Base-by-base conservation (phyloP, 2,797 vertebrate species). In the Poecilia gillii region DNA sequence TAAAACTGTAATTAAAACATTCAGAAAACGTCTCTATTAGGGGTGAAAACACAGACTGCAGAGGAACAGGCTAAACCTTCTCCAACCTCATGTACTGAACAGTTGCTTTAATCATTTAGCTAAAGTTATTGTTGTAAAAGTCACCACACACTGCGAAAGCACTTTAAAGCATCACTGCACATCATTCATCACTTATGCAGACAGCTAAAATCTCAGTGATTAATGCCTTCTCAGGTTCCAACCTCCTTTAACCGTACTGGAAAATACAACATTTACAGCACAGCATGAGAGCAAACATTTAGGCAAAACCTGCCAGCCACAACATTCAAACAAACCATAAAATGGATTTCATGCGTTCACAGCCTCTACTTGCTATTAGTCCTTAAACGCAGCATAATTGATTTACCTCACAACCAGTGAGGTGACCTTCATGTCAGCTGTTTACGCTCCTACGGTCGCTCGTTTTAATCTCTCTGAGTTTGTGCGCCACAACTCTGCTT, bases 291-390 rank as follows among this genome's bases (percentile, higher is more conserved):
- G 41, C 39, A 71, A 71, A 71, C 41, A 71, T 71, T 71, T 71
- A 41, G 41, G 41, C 43, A 71, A 71, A 71, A n/a, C 57, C 25
- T 53, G 49, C 11, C 41, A 70, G 25, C 66, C 68, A 45, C 41
- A 71, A 16, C 68, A 45, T 71, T 71, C 45, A 45, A 71, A 71
- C 41, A n/a, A 41, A 45, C 78, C 76, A 47, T n/a, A 75, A 71
- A 71, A 71, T 45, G 41, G 41, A 71, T 71, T 71, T 45, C 41
- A 71, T 45, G 68, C 45, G 75, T 83, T 85, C 53, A 39, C 76
- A 79, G 83, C 82, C 79, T 77, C 82, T 51, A 86, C 84, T 87
- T 84, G 71, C 73, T 70, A 84, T 87, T 64, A 86, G 87, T 86
- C 80, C 76, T 74, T 49, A 16, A 74, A 74, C 72, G 59, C 18